A percentile compares a stretch with the other conserved stretches of the same genome.
phyloP scores from a whole-genome alignment of 2,797 vertebrate genomes.

The Ciconia nigra region DNA sequence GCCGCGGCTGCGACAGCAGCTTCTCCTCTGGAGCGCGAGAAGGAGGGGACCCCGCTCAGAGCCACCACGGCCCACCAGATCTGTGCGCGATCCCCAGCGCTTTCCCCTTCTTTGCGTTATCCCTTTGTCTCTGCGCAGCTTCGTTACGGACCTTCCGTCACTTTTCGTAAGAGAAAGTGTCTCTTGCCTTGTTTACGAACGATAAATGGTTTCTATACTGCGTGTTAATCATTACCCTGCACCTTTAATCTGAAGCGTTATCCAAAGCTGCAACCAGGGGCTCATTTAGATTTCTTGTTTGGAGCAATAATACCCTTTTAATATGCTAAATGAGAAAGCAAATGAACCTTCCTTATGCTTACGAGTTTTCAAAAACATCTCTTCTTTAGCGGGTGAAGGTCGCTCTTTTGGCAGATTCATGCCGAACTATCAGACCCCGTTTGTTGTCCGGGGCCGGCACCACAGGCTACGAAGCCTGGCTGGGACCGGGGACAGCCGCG shows the following conservation, averaged over 20 bases:
- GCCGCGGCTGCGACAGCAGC: neutral
- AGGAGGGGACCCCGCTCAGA: neutral
- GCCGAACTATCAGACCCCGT: constrained; percentile 5
- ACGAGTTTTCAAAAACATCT: constrained; percentile 35
- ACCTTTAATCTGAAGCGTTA: constrained; percentile 67
- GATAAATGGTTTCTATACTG: neutral
- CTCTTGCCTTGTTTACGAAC: constrained; percentile 29
- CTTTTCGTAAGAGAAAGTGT: neutral
- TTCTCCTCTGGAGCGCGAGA: neutral
- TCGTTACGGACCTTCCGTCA: neutral
- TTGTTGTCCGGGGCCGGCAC: constrained; percentile 34
- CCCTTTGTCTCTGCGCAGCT: neutral
- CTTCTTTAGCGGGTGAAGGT: constrained; percentile 64
- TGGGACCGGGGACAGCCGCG: neutral
- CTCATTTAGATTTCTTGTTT: constrained; percentile 73
- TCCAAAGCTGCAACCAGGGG: constrained; percentile 44
- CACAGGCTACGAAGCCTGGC: neutral
- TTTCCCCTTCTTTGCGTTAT: neutral
- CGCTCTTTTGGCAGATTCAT: constrained; percentile 44
- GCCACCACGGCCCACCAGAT: neutral
- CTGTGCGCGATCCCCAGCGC: fast-evolving
- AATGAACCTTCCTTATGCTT: constrained; percentile 61
- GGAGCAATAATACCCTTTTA: constrained; percentile 73
- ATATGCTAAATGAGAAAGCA: constrained; percentile 71
- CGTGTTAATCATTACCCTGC: constrained; percentile 31